Evolutionary conservation across 2,797 vertebrate species (phyloP), one percentile per base, ranked within the genome.

Genomic region (Nasua narica): DNA sequence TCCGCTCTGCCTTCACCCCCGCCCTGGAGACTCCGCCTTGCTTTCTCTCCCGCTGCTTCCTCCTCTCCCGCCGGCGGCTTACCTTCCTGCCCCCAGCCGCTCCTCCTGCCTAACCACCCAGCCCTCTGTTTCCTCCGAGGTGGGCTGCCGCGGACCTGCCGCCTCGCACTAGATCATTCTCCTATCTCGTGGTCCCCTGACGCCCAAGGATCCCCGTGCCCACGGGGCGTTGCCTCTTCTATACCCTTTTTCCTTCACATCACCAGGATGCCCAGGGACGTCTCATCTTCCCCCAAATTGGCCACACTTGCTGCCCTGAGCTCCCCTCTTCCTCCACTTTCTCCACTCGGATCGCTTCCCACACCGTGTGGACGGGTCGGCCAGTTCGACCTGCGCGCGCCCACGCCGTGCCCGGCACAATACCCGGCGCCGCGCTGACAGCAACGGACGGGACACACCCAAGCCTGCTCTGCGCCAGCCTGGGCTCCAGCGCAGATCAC

Each of bases 181-280:
- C 50, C 21, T 29, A 69, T 27, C 82, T 60, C 29, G 19, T 1
- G 16, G 54, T 60, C 46, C 72, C 72, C 48, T 32, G 65, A 35
- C 3, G 65, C 76, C 56, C 52, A 40, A 15, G 18, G 35, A 46
- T 2, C 58, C 35, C 89, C 52, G 48, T 23, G 60, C 16, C 43
- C 56, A 23, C 4, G 7, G 11, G 32, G 87, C 35, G 1, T 50
- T 50, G 23, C 7, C 48, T 32, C 14, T 60, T 77, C 54, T 10
- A 27, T 19, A 48, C 1, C 74, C 29, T 32, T 35, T 67, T 25
- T 79, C 43, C 52, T 3, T 35, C 43, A 8, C 32, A n/a, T 18
- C 32, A 40, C 18, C 40, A 32, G 15, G 2, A 19, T 1, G 46
- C 11, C 25, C 29, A 0, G 56, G 16, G 25, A 70, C 1, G 1